Conservation (phyloP, 2,888 invertebrate species). For the Spodoptera littoralis region DNA sequence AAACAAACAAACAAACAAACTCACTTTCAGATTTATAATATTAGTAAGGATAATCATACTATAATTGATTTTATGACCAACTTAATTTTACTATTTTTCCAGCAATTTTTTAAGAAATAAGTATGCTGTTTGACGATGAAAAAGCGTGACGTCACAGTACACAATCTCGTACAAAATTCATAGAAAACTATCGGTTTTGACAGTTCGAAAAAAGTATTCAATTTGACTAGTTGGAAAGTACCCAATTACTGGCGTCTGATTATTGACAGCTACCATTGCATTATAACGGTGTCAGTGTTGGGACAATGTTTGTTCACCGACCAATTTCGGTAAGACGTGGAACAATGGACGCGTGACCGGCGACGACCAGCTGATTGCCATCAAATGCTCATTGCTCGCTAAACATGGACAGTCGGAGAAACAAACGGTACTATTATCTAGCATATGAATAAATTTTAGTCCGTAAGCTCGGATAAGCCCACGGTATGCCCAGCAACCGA, state of each 20-base stretch:
- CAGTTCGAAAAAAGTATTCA: too few relatives aligned
- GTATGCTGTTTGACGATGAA: too few relatives aligned
- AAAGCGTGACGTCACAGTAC: too few relatives aligned
- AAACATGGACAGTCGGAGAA: conserved; percentile 63
- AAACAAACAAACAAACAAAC: too few relatives aligned
- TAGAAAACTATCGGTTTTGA: too few relatives aligned
- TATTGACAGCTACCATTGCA: conserved; percentile 61
- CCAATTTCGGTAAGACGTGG: conserved; percentile 74
- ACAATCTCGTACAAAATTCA: too few relatives aligned
- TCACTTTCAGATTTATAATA: too few relatives aligned
- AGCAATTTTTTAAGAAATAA: too few relatives aligned
- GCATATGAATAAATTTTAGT: conserved; percentile 72
- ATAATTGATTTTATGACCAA: too few relatives aligned
- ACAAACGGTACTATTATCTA: conserved; percentile 66
- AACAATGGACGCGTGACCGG: conserved; percentile 84
- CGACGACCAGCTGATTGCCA: conserved; percentile 74
- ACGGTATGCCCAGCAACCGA: conserved; percentile 36
- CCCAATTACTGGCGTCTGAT: conserved; percentile 15
- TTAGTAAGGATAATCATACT: too few relatives aligned
- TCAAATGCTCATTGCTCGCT: conserved; percentile 66
- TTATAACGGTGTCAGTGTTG: conserved; percentile 51
- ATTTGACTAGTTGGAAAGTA: too few relatives aligned
- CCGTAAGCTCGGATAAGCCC: conserved; percentile 47
- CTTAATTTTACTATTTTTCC: too few relatives aligned
- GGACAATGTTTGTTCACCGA: conserved; percentile 69